Percentiles rank a stretch among this genome's conserved stretches.
Conservation (phyloP, 2,888 invertebrate genomes). For the Rhopalosiphum nymphaeae region DNA sequence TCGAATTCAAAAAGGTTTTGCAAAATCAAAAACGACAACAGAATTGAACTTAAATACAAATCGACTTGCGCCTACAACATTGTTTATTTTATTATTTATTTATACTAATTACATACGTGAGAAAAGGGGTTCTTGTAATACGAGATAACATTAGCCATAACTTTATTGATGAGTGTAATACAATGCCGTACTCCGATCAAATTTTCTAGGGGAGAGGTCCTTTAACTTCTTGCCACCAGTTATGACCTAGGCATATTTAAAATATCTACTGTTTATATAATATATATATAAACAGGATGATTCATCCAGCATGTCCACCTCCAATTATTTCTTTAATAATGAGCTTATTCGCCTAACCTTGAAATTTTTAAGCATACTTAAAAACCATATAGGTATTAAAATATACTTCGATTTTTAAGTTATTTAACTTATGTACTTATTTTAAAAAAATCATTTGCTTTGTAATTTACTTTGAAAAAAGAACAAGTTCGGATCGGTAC, state of each 20-base stretch:
- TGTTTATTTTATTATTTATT: neutral
- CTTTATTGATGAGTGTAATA: neutral
- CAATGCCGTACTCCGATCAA: neutral
- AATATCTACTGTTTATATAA: neutral
- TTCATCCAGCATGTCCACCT: too few species aligned
- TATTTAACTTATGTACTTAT: neutral
- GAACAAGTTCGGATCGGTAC: neutral
- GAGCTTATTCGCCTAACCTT: neutral
- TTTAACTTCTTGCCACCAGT: too few species aligned
- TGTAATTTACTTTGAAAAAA: neutral
- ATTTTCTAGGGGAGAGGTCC: neutral
- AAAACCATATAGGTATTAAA: neutral
- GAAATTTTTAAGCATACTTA: neutral
- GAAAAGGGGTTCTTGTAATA: neutral
- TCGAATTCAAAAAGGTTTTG: neutral
- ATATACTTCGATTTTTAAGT: neutral
- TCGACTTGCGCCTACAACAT: neutral
- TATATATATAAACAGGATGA: too few species aligned
- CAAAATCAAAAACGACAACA: neutral
- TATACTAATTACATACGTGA: neutral
- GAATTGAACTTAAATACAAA: neutral
- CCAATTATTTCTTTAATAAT: neutral
- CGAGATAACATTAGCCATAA: neutral
- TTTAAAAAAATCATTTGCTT: neutral
- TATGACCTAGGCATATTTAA: neutral